Evolutionary conservation across 2,888 invertebrate species (phyloP), one percentile per base, ranked within the genome.

Genomic region (Sphaeridia pumilis): DNA sequence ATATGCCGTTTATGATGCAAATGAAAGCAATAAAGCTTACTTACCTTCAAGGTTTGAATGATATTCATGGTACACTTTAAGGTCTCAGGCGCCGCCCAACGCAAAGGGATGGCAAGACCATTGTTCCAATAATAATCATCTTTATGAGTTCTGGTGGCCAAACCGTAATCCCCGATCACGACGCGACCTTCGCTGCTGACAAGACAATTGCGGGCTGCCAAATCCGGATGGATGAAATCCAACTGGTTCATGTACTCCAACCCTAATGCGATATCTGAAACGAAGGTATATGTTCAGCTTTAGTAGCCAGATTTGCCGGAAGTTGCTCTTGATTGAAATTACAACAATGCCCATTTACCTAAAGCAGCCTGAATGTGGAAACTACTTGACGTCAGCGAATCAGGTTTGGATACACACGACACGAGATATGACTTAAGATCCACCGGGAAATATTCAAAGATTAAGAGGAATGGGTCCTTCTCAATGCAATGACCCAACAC

Each of bases 101-200:
- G 71, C 25, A 84, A 76, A 1, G 84, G 82, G 26, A 84, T 71
- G 1, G 79, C 76, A 41, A 78, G 72, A 58, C 76, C 76, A 24
- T 75, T 76, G 49, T 57, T 74, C 74, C 78, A 76, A 67, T 80
- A 81, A 68, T 83, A 84, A 67, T 84, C 83, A 57, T 76, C 76
- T 71, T 66, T 48, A 61, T 70, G 76, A 10, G 66, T 67, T 58
- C 75, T 73, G 47, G 75, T 73, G 52, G 73, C 70, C 21, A 73
- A 73, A 26, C 82, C 82, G 70, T 87, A 87, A 68, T 84, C 83
- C 35, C 88, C 88, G 41, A 89, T 73, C 68, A 86, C 84, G 0
- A 83, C 78, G 22, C 78, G 78, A 20, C 82, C 73, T 66, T 81
- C 81, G 2, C 76, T 70, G n/a, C 78, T 75, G 1, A 86, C 77